A percentile compares a stretch with the other conserved stretches of the same genome.
These are phyloP conservation scores for Carollia perspicillata DNA, from an alignment of 2,113 vertebrate species.

Conservation along the genomic window DNA sequence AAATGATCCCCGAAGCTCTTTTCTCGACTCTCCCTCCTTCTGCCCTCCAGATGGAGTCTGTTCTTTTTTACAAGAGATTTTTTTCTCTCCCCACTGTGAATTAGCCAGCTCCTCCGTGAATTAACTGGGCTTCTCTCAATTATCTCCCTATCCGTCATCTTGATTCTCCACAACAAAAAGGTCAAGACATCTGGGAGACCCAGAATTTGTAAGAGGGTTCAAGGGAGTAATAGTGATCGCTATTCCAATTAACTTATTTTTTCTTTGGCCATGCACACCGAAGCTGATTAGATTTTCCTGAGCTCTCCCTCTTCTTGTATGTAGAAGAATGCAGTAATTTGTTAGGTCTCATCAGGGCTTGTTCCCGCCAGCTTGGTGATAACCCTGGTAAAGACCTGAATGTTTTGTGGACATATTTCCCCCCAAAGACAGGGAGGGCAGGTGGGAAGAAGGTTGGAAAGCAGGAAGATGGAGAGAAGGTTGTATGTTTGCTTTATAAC, in stretches of 20 bases:
- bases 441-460: constrained; percentile 32
- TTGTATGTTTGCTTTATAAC: constrained; percentile 81
- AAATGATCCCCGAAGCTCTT: not conserved
- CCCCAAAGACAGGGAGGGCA: not conserved
- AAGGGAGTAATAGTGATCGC: not conserved
- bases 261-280: not conserved
- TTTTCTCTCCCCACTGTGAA: not conserved
- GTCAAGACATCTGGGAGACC: not conserved
- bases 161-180: not conserved
- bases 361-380: too few species aligned
- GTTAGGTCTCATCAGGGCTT: not conserved
- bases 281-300: not conserved
- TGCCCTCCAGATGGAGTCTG: not conserved
- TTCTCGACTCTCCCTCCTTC: not conserved
- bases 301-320: not conserved
- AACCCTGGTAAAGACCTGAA: not conserved
- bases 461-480: constrained; percentile 32
- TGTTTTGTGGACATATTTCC: not conserved
- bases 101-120: not conserved
- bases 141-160: not conserved
- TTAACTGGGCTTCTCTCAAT: not conserved
- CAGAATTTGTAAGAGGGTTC: not conserved
- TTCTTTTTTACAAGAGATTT: not conserved
- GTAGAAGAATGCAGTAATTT: not conserved
- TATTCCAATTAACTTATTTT: not conserved